A percentile compares a stretch with the other conserved stretches of the same genome.
Evolutionary conservation across 1,140 invertebrate species (phyloP).

Genomic region (Philotrypesis tridentata): DNA sequence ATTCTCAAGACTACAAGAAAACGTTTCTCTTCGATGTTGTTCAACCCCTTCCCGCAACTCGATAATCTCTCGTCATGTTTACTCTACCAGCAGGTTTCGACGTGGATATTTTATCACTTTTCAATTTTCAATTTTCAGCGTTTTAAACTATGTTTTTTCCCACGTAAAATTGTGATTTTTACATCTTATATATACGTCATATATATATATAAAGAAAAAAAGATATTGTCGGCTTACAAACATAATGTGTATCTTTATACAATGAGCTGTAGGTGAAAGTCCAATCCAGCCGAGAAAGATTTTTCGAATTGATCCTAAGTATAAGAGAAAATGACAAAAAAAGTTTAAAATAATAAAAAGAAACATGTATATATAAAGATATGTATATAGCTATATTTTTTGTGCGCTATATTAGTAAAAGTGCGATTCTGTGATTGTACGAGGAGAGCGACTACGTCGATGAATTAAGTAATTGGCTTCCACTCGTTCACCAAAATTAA

Average conservation of each 20-base stretch:
- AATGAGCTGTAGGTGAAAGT: conserved; percentile 7
- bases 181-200: conserved; percentile 3
- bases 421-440: conserved; percentile 38
- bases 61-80: background rate
- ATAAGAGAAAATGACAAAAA: conserved; percentile 4
- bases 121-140: background rate
- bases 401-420: conserved; percentile 20
- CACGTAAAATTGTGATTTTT: conserved; percentile 17
- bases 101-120: conserved; percentile 10
- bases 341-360: background rate
- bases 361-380: conserved; percentile 35
- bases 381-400: conserved; percentile 44
- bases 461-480: conserved; percentile 4
- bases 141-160: background rate
- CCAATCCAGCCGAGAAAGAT: background rate
- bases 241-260: conserved; percentile 20
- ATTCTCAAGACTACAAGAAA: background rate
- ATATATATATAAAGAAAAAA: conserved; percentile 2
- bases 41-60: conserved; percentile 12
- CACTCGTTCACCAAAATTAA: background rate
- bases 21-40: conserved; percentile 19
- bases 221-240: background rate
- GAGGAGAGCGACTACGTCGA: conserved; percentile 18
- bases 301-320: conserved; percentile 7
- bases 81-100: background rate